Evolutionary conservation across 2,888 invertebrate genomes (phyloP), one percentile per base, ranked within the genome.

Genomic region (Polyploca ridens): DNA sequence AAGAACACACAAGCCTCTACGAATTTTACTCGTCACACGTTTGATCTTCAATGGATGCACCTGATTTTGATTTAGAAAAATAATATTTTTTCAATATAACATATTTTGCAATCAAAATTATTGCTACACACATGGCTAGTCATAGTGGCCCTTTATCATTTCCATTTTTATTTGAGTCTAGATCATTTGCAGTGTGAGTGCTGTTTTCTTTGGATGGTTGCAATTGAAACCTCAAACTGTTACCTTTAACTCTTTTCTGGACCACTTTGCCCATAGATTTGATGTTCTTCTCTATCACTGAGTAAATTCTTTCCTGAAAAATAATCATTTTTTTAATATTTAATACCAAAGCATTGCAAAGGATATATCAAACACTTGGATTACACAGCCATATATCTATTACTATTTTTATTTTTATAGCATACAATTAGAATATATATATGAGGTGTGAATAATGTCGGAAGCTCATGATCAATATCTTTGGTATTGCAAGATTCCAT

Each of bases 181-280:
- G 63, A 33, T 71, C 73, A 49, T 77, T 73, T 10, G 74, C 69
- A 57, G 72, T 66, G 59, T 81, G 74, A 2, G 82, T 73, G 54
- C 75, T 81, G 41, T 70, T 86, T 13, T 85, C 77, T 68, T 82
- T 85, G 27, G 83, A 63, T 3, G 96, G 96, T 11, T 95, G 66
- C 71, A 96, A 92, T 82, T 95, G 95, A 81, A 96, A 96, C 79
- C 94, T 95, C 19, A 96, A 86, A 69, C 93, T 94, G 61, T 89
- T 93, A 33, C 95, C 96, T 85, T 96, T 96, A 8, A 80, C 84
- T 60, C 95, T 92, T 81, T 96, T 96, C 74, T 97, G 96, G 0
- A 96, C 91, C 66, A 96, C 87, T 86, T 94, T 95, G 0, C 95
- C 95, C 35, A 87, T 71, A 64, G 88, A 79, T 72, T 94, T 94